Base-by-base conservation (phyloP, 2,113 vertebrate genomes). In the Greenwoodochromis staneri region DNA sequence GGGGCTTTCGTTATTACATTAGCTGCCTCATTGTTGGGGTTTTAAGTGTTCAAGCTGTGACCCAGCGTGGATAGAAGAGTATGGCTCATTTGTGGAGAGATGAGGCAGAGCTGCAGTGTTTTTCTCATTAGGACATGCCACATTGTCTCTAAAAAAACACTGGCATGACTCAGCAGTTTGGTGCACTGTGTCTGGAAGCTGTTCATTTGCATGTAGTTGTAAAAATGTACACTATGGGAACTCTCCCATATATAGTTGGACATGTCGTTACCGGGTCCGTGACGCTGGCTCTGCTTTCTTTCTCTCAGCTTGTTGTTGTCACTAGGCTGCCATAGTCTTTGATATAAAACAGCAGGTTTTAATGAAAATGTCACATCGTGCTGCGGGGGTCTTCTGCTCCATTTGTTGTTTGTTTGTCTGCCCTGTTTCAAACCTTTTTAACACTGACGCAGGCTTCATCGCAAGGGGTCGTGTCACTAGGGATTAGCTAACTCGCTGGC, bases 351-450 rank as follows among this genome's bases (percentile, higher is more conserved):
- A 31, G 6, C 85, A 81, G 14, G 82, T 40, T 87, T 51, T 63
- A 88, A 90, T 91, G 76, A 40, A 90, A 94, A 95, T 86, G 86
- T 88, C 78, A 31, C 29, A 13, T 31, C 1, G 11, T 40, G 66
- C 89, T 85, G 82, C 76, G 21, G 88, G 91, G 80, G 5, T 66
- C 53, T 53, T 49, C 55, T 61, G 82, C 21, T 85, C 45, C 45
- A 1, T 24, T 55, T 27, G 31, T 73, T 8, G 2, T 24, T 63
- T 82, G 57, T 81, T 57, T 82, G 9, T 88, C 84, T 81, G 55
- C 82, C 49, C n/a, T 6, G 19, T 61, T 83, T 90, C 36, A 8
- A 88, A 92, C 87, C 38, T 54, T 88, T 93, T 90, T 87, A 91
- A 81, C 85, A 82, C 82, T n/a, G 92, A 93, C 0, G n/a, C 34